Evolutionary conservation across 2,113 vertebrate species (phyloP).

Genomic region (Sylvilagus bachmani): DNA sequence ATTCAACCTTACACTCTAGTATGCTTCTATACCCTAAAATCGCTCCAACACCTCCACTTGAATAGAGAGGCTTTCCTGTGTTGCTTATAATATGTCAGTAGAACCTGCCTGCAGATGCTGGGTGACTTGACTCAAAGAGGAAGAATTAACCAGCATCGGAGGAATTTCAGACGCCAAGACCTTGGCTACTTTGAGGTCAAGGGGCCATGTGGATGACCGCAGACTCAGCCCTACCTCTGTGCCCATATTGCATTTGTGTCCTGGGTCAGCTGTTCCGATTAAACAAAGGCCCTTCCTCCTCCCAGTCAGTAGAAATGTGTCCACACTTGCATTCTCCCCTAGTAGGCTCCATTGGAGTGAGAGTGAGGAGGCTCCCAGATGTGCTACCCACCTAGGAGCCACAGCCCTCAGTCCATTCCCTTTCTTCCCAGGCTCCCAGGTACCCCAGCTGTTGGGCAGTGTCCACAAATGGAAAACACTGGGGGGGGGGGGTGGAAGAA

Average conservation of each 20-base stretch:
- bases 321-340: background rate
- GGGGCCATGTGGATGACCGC: background rate
- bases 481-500: no score
- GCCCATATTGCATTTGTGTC: background rate
- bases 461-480: no score
- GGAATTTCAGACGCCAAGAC: background rate
- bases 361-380: background rate
- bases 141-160: background rate
- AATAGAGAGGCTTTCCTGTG: background rate
- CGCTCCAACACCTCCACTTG: background rate
- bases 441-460: no score
- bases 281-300: background rate
- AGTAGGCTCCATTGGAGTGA: background rate
- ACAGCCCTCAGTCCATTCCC: background rate
- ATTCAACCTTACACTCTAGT: background rate
- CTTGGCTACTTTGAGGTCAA: background rate
- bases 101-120: background rate
- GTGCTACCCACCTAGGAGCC: background rate
- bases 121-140: background rate
- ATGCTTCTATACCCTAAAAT: background rate
- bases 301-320: background rate
- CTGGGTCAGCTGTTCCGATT: background rate
- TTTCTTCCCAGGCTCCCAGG: background rate
- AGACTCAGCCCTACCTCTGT: background rate
- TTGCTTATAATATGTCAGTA: background rate